phyloP scores from a whole-genome alignment of 2,888 invertebrate genomes.

The Ichneumoninae sp. region DNA sequence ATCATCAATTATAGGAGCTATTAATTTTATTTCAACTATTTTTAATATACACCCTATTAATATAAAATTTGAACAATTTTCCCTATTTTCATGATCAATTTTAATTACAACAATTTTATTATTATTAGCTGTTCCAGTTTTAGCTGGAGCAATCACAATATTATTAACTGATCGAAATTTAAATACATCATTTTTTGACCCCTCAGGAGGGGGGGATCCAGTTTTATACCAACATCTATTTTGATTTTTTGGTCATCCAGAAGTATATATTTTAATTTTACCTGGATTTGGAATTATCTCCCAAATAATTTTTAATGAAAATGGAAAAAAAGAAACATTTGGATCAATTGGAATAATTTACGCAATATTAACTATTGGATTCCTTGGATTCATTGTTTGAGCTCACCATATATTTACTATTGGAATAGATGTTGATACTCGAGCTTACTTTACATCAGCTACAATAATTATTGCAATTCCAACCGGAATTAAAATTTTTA shows the following conservation, averaged over 20 bases:
- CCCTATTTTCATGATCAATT: slow-evolving; percentile 91
- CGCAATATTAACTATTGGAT: slow-evolving; percentile 93
- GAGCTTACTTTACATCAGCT: slow-evolving; percentile 93
- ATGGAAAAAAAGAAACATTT: slow-evolving; percentile 91
- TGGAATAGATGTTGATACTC: slow-evolving; percentile 93
- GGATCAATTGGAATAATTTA: slow-evolving; percentile 91
- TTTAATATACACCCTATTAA: slow-evolving; percentile 89
- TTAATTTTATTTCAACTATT: slow-evolving; percentile 92
- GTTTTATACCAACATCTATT: slow-evolving; percentile 93
- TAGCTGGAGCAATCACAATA: slow-evolving; percentile 93
- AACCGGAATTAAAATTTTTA: slow-evolving; percentile 94
- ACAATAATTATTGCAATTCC: slow-evolving; percentile 95
- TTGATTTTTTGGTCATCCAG: slow-evolving; percentile 95
- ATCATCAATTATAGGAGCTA: slow-evolving; percentile 90
- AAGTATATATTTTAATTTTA: slow-evolving; percentile 94
- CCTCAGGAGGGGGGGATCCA: slow-evolving; percentile 92
- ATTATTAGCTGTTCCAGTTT: slow-evolving; percentile 89
- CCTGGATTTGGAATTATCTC: slow-evolving; percentile 93
- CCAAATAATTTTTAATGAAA: slow-evolving; percentile 91
- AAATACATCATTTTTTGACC: slow-evolving; percentile 93
- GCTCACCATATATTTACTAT: slow-evolving; percentile 95
- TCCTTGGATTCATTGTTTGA: slow-evolving; percentile 93
- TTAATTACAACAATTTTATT: slow-evolving; percentile 88
- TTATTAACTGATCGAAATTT: slow-evolving; percentile 91
- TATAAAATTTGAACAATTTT: slow-evolving; percentile 88